phyloP scores from a whole-genome alignment of 2,888 invertebrate species.

The Tenthredo scrophulariae region DNA sequence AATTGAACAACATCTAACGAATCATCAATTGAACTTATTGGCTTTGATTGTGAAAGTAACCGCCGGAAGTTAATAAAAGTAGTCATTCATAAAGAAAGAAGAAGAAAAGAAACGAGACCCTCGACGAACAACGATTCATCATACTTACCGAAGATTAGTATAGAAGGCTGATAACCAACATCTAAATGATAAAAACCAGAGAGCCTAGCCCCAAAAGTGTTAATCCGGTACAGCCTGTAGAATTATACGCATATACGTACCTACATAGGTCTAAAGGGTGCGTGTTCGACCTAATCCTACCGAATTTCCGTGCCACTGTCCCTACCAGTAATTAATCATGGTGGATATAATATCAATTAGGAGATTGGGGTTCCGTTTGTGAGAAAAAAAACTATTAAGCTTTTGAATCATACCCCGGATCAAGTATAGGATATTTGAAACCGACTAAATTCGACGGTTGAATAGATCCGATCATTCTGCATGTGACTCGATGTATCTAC shows the following conservation, averaged over 20 bases:
- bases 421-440: not conserved
- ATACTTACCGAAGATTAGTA: not conserved
- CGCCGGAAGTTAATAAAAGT: not conserved
- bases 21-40: not conserved
- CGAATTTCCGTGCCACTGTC: slow-evolving; percentile 10
- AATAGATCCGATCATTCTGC: not conserved
- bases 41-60: not conserved
- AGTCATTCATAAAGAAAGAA: not conserved
- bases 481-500: not conserved
- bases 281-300: slow-evolving; percentile 12
- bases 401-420: not conserved
- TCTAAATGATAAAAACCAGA: not conserved
- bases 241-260: not conserved
- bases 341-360: slow-evolving; percentile 12
- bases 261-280: not conserved
- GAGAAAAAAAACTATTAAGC: not conserved
- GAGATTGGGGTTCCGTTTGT: slow-evolving; percentile 7
- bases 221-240: not conserved
- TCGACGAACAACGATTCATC: not conserved
- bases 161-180: not conserved
- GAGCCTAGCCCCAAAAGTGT: not conserved
- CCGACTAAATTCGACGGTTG: not conserved
- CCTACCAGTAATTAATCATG: not conserved
- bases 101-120: not conserved
- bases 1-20: not conserved